Conservation (phyloP, 2,113 vertebrate genomes). For the Potamarius usumacintae region DNA sequence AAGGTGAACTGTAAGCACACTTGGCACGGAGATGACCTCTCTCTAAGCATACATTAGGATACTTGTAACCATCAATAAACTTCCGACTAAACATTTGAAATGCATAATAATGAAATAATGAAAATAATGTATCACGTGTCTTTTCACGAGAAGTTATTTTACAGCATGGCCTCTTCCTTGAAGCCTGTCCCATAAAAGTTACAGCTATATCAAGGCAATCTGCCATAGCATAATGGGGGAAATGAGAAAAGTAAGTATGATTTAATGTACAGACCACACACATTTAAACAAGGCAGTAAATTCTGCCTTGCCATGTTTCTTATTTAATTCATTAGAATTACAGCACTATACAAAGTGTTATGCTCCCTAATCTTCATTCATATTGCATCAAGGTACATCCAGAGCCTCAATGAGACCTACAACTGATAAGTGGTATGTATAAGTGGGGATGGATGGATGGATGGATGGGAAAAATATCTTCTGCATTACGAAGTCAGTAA, state of each 20-base stretch:
- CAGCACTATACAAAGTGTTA: not conserved
- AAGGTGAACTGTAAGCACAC: not conserved
- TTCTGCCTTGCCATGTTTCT: not conserved
- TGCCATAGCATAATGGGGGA: not conserved
- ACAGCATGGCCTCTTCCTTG: not conserved
- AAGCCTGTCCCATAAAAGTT: conserved; percentile 13
- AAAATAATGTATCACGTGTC: not conserved
- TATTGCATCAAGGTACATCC: not conserved
- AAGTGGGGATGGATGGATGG: too few relatives aligned
- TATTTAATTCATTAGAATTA: not conserved
- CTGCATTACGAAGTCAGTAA: not conserved
- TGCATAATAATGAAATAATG: not conserved
- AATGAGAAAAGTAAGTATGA: not conserved
- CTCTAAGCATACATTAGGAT: not conserved
- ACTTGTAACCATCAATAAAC: not conserved
- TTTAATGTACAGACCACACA: not conserved
- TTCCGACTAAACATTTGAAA: not conserved
- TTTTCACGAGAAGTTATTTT: not conserved
- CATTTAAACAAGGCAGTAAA: not conserved
- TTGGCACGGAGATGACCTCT: not conserved
- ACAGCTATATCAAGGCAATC: not conserved
- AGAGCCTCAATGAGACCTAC: not conserved
- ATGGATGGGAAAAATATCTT: not conserved
- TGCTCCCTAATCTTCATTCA: not conserved
- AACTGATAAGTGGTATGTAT: too few relatives aligned